Evolutionary conservation across 2,113 vertebrate genomes (phyloP).

Genomic region (Mustela nigripes): DNA sequence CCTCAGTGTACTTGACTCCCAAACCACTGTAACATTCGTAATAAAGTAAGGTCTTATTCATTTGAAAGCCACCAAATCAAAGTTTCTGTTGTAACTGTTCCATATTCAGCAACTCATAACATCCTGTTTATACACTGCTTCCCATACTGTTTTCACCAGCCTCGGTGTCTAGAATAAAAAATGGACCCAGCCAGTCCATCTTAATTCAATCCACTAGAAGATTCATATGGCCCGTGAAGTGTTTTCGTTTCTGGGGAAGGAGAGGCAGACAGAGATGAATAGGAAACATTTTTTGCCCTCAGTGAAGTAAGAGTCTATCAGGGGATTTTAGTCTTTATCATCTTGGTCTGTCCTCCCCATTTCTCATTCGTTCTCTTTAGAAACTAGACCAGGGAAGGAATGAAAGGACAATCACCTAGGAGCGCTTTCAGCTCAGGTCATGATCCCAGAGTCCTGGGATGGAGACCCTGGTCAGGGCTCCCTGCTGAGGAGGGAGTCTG

Average conservation of each 20-base stretch:
- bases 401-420: neutral
- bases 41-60: neutral
- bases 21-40: neutral
- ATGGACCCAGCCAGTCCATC: neutral
- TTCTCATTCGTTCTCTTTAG: neutral
- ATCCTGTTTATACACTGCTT: neutral
- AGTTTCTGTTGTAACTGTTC: neutral
- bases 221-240: neutral
- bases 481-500: neutral
- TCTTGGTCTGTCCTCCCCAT: neutral
- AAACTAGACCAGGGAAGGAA: neutral
- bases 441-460: neutral
- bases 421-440: neutral
- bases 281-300: neutral
- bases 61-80: slow-evolving; percentile 10
- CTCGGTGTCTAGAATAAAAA: neutral
- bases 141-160: neutral
- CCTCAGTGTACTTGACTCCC: neutral
- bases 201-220: slow-evolving; percentile 6
- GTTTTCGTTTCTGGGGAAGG: neutral
- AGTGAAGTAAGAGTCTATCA: neutral
- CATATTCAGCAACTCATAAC: neutral
- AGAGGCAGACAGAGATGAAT: slow-evolving; percentile 28
- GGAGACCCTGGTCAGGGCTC: neutral
- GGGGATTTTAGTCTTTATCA: neutral